Base-by-base conservation (phyloP, 23 tunicate genomes). In the Halocynthia aurantium region DNA sequence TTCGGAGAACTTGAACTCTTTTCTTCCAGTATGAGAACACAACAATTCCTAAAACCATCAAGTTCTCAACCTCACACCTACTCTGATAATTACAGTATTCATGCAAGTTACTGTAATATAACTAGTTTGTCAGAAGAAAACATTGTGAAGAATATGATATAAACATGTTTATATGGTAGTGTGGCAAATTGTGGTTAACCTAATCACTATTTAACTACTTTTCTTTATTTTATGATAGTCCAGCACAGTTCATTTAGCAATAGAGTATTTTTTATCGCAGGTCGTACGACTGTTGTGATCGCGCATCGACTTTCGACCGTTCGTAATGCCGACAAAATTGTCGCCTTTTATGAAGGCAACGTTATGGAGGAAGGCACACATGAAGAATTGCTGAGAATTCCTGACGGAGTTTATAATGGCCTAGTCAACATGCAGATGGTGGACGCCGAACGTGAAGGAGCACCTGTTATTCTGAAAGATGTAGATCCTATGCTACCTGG, bases 271-370 rank as follows among this genome's bases (percentile, higher is more conserved):
- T 13, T 73, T 0, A 8, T 72, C 60, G 50, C 81, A 85, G 99
- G 99, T 58, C 85, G 99, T 65, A 96, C 99, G 6, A 96, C 99
- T 2, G 71, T 96, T 52, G 96, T 96, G 22, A 76, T 96, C 62
- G 99, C 99, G 49, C 99, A 96, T 77, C 88, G 99, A 6, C 67
- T 96, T 10, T 90, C 99, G 10, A 96, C 99, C 40, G 83, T 96
- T 51, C 93, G 93, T 21, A 96, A 85, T 73, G 96, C 96, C 51
- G 96, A 96, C 69, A 86, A 83, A 73, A 96, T 96, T 50, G 73
- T 96, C 71, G 97, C 88, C 7, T 96, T 96, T 71, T 78, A 80
- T 10, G 92, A 79, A 6, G 99, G 99, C 0, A 22, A 56, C 55
- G 80, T 90, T 8, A 67, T 82, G 52, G 99, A 96, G 62, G 72